These are phyloP conservation scores for Caiman crocodilus DNA, from an alignment of 2,797 vertebrate genomes.

Conservation along the genomic window DNA sequence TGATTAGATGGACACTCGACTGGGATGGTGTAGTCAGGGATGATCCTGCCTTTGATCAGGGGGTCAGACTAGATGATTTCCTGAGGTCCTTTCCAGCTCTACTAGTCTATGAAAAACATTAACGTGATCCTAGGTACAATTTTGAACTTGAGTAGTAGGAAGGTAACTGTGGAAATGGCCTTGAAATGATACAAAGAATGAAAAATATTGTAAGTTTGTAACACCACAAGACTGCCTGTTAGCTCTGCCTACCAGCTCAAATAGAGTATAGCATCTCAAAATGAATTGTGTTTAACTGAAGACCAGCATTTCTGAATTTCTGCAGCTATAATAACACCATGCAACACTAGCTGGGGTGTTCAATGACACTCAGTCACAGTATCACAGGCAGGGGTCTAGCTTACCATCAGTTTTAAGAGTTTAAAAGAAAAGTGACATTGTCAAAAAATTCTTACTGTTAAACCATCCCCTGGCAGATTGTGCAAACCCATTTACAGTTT, in stretches of 20 bases:
- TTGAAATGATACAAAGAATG: background rate
- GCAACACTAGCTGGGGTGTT: background rate
- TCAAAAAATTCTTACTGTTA: background rate
- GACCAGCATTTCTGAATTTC: background rate
- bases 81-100: too few relatives aligned
- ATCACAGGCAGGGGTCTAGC: background rate
- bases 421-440: background rate
- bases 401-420: background rate
- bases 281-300: background rate
- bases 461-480: background rate
- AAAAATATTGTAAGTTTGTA: background rate
- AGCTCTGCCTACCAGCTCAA: background rate
- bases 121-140: background rate
- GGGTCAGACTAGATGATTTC: too few relatives aligned
- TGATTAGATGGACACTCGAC: too few relatives aligned
- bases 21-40: too few relatives aligned
- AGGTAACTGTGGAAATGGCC: background rate
- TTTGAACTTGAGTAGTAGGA: background rate
- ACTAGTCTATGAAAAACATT: too few relatives aligned
- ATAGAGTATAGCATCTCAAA: background rate
- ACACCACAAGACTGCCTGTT: background rate
- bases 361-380: background rate
- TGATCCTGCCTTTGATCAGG: too few relatives aligned
- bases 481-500: background rate
- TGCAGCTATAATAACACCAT: background rate